Evolutionary conservation across 2,888 invertebrate species (phyloP).

Genomic region (Diplolepis rosae): DNA sequence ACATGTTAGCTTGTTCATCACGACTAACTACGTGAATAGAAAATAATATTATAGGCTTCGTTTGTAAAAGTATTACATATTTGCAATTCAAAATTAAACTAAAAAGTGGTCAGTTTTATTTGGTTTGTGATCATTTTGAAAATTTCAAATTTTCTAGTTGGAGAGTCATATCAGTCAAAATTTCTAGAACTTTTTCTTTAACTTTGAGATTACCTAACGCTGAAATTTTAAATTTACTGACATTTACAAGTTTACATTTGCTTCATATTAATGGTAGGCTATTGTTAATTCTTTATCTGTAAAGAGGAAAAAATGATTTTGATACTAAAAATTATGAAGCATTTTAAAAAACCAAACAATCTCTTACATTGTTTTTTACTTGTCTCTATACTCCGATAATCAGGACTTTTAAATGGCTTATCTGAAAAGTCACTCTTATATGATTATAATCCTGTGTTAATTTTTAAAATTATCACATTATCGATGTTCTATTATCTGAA

Average conservation of each 20-base stretch:
- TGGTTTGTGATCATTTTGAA: too few relatives aligned
- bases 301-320: too few relatives aligned
- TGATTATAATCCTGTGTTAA: not conserved
- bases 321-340: not conserved
- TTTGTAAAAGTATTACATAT: not conserved
- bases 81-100: not conserved
- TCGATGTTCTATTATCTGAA: not conserved
- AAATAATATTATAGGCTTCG: not conserved
- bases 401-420: not conserved
- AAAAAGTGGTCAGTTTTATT: not conserved
- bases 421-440: not conserved
- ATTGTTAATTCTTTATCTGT: too few relatives aligned
- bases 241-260: not conserved
- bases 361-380: too few relatives aligned
- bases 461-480: not conserved
- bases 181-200: not conserved
- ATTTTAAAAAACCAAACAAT: not conserved
- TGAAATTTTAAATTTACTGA: too few relatives aligned
- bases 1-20: not conserved
- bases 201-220: too few relatives aligned
- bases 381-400: not conserved
- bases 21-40: not conserved
- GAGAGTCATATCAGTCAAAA: not conserved
- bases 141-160: too few relatives aligned
- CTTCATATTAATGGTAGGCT: not conserved